A percentile compares a stretch with the other conserved stretches of the same genome.
Conservation (phyloP, 2,888 invertebrate genomes). For the Acleris holmiana region DNA sequence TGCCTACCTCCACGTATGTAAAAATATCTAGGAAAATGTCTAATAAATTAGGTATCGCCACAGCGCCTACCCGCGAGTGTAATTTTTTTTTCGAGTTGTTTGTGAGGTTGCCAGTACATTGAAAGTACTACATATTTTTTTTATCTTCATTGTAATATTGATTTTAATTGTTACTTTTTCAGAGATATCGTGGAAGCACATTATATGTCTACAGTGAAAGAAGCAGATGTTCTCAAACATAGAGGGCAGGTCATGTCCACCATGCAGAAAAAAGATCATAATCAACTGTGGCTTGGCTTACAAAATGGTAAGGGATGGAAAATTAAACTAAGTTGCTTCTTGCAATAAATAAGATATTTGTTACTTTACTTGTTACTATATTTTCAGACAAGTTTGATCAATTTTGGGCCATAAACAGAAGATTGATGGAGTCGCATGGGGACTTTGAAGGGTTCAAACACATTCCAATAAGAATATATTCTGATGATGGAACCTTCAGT, state of each 20-base stretch:
- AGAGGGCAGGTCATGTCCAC: slow-evolving; percentile 93
- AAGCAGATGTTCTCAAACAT: slow-evolving; percentile 99
- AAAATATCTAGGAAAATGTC: no score
- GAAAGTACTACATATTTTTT: no score
- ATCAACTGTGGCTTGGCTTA: slow-evolving; percentile 97
- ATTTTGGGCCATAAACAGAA: slow-evolving; percentile 98
- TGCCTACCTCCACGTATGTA: no score
- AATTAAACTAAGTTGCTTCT: not conserved
- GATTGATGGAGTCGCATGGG: slow-evolving; percentile 94
- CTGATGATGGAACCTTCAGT: slow-evolving; percentile 87
- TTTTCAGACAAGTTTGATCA: slow-evolving; percentile 97
- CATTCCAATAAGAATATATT: slow-evolving; percentile 94
- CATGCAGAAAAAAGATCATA: slow-evolving; percentile 98
- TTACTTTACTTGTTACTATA: slow-evolving; percentile 34
- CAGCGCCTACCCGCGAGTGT: no score
- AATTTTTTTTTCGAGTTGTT: no score
- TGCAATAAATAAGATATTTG: not conserved
- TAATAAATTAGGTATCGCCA: no score
- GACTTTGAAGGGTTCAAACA: slow-evolving; percentile 93
- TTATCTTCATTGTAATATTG: no score
- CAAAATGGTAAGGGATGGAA: slow-evolving; percentile 88
- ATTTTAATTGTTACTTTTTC: slow-evolving; percentile 45
- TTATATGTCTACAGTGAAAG: slow-evolving; percentile 97
- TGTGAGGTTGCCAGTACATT: no score
- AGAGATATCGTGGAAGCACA: slow-evolving; percentile 97